Percentiles rank a stretch among this genome's conserved stretches.
phyloP scores from a whole-genome alignment of 2,113 vertebrate species.

The Equus przewalskii region DNA sequence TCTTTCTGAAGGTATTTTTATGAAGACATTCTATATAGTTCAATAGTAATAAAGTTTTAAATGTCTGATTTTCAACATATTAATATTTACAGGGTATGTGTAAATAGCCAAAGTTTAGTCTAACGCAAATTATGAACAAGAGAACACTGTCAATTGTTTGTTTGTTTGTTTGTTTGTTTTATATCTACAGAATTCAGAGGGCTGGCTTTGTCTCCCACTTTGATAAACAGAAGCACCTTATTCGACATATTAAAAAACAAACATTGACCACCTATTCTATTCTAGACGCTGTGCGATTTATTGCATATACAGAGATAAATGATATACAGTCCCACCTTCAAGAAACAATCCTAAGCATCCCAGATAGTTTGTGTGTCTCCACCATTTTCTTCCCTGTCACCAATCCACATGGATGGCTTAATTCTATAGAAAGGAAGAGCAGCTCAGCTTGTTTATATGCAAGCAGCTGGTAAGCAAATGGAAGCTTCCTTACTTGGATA shows the following conservation, averaged over 20 bases:
- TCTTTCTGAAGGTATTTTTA: not conserved
- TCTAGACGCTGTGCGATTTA: not conserved
- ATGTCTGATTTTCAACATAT: conserved; percentile 29
- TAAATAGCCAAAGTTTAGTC: conserved; percentile 20
- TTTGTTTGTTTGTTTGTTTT: not conserved
- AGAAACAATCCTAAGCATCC: not conserved
- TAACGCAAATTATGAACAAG: not conserved
- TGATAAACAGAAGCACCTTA: not conserved
- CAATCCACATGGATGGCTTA: not conserved
- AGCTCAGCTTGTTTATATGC: not conserved
- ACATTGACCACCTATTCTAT: not conserved
- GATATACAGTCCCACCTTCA: not conserved
- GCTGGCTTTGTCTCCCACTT: not conserved
- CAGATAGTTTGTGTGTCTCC: not conserved
- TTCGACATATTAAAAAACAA: not conserved
- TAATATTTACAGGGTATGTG: not conserved
- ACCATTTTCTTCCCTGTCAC: not conserved
- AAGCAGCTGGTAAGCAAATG: conserved; percentile 4
- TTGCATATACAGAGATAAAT: not conserved
- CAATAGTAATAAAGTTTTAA: not conserved
- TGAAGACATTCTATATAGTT: conserved; percentile 32
- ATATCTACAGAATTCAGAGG: not conserved
- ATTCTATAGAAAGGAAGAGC: not conserved
- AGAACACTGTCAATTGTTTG: not conserved
- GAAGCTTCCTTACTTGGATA: not conserved